Evolutionary conservation across 2,113 vertebrate species (phyloP).

Genomic region (Monarcha castaneiventris): DNA sequence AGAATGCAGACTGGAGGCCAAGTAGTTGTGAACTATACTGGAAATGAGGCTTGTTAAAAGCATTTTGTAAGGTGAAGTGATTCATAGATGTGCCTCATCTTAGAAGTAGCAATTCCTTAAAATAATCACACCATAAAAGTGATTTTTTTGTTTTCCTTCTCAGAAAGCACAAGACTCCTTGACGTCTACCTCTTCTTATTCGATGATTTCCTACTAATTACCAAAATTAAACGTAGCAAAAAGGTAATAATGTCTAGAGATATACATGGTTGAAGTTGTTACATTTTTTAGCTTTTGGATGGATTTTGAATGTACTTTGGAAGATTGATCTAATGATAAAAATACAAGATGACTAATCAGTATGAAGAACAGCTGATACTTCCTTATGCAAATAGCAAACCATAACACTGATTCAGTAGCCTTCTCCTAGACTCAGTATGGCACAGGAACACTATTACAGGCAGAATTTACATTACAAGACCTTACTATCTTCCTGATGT

Average conservation of each 20-base stretch:
- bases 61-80: not conserved
- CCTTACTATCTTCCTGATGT: not conserved
- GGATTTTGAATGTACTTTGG: not conserved
- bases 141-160: slow-evolving; percentile 12
- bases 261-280: not conserved
- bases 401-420: not conserved
- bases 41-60: not conserved
- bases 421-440: not conserved
- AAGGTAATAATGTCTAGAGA: slow-evolving; percentile 72
- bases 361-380: not conserved
- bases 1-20: not conserved
- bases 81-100: not conserved
- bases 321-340: not conserved
- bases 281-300: not conserved
- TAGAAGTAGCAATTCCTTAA: not conserved
- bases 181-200: slow-evolving; percentile 90
- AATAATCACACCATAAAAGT: not conserved
- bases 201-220: slow-evolving; percentile 89
- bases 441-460: not conserved
- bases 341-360: not conserved
- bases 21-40: not conserved
- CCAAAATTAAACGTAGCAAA: slow-evolving; percentile 87
- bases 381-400: not conserved
- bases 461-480: not conserved
- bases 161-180: slow-evolving; percentile 84